Conservation (phyloP, 2,888 invertebrate genomes). For the Yponomeuta plumbellus region DNA sequence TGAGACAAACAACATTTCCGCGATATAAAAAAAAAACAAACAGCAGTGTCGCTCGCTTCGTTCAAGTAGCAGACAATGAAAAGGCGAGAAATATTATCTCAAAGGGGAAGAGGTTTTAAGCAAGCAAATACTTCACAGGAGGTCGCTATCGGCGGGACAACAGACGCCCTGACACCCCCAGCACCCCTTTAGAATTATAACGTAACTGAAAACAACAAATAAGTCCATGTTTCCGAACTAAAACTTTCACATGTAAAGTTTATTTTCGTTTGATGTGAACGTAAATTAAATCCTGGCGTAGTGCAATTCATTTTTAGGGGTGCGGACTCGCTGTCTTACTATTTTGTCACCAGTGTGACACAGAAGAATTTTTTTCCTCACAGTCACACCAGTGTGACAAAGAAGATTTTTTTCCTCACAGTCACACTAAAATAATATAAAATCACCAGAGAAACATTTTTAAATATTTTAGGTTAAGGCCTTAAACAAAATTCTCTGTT, state of each 20-base stretch:
- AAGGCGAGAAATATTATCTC: not conserved
- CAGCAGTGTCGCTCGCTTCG: not conserved
- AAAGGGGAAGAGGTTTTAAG: not conserved
- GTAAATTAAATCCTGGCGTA: not conserved
- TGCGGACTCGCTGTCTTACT: no score
- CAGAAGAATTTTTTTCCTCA: no score
- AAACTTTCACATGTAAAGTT: no score
- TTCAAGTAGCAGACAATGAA: slow-evolving; percentile 3
- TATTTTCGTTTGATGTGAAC: not conserved
- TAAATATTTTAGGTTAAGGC: no score
- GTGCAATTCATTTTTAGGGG: not conserved
- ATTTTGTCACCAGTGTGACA: no score
- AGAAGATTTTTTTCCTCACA: no score
- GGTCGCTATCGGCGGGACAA: not conserved
- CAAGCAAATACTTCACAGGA: not conserved
- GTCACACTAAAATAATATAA: no score
- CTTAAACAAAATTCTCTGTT: no score
- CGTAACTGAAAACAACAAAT: not conserved
- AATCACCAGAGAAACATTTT: no score
- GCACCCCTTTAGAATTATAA: not conserved
- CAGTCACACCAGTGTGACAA: no score
- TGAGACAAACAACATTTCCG: not conserved
- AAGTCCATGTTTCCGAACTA: not conserved
- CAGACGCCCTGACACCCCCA: not conserved
- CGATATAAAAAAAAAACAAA: not conserved